Evolutionary conservation across 2,888 invertebrate species (phyloP), one percentile per base, ranked within the genome.

Genomic region (Mongoloraphidia duomilia): DNA sequence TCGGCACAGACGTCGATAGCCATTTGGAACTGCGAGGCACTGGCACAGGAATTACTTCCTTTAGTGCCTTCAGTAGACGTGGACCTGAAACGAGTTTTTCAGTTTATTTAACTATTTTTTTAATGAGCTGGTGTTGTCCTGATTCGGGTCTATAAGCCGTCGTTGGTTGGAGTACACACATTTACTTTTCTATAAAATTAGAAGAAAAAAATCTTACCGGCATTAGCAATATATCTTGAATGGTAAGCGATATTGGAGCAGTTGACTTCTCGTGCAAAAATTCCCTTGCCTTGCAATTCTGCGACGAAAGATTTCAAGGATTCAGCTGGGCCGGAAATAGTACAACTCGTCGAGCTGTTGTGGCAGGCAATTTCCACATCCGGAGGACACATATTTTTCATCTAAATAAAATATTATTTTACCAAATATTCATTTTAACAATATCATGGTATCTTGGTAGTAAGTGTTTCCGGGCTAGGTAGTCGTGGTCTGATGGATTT

Each of bases 201-300:
- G 9, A 10, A 37, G 44, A 46, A 41, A 37, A 33, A n/a, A 40
- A 53, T 42, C 3, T 52, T 56, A 68, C 73, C 79, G 54, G 82
- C 80, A 39, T 77, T 73, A 3, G 78, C 71, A 58, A 94, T 88
- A 58, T 89, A 89, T 48, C 79, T 76, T 50, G 90, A 90, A 63
- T 94, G 93, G 61, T 92, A 94, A 0, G 94, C 89, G 56, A 91
- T 87, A 60, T 90, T 88, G 46, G 87, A 80, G 59, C 88, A 87
- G 26, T 86, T 82, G 0, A 94, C 90, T 59, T 86, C 81, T 53
- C 81, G 79, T 0, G 89, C 89, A 60, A 90, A 90, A 42, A 89
- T 75, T 1, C 81, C 83, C 56, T 87, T 78, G 0, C 74, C 72
- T 52, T 79, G 73, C 26, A 90, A 64, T 53, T 80, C 69, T 1